A percentile compares a stretch with the other conserved stretches of the same genome.
Conservation (phyloP, 1,140 invertebrate genomes). For the Papilio polytes region DNA sequence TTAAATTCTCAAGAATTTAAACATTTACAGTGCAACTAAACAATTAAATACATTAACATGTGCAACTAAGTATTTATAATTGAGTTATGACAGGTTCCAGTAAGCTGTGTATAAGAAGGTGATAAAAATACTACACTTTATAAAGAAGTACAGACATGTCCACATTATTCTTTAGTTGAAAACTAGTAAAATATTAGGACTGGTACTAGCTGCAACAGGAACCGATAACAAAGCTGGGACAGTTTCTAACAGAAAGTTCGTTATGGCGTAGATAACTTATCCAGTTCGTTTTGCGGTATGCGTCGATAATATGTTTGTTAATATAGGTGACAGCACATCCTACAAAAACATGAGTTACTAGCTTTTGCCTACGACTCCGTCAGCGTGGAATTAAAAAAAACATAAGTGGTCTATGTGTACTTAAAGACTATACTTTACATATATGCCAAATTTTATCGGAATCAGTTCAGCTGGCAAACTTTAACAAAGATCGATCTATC, state of each 20-base stretch:
- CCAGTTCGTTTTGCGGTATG: background rate
- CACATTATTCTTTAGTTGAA: conserved; percentile 30
- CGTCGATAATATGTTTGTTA: background rate
- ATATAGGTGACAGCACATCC: background rate
- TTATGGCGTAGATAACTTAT: conserved; percentile 20
- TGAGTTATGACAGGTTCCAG: background rate
- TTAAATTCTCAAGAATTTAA: background rate
- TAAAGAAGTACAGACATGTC: conserved; percentile 28
- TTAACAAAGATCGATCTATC: too few relatives aligned
- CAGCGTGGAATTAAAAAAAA: too few relatives aligned
- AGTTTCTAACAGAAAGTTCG: conserved; percentile 36
- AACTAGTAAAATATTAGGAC: conserved; percentile 35
- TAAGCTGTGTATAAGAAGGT: background rate
- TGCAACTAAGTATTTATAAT: background rate
- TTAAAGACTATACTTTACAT: background rate
- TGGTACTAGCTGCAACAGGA: background rate
- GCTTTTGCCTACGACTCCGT: too few relatives aligned
- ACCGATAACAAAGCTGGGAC: conserved; percentile 43
- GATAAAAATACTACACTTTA: background rate
- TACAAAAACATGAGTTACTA: background rate
- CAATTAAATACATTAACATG: background rate
- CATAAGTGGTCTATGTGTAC: background rate
- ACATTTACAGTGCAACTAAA: background rate
- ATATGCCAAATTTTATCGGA: too few relatives aligned
- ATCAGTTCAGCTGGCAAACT: too few relatives aligned